Conservation (phyloP, 2,113 vertebrate species). For the Petroica traversi region DNA sequence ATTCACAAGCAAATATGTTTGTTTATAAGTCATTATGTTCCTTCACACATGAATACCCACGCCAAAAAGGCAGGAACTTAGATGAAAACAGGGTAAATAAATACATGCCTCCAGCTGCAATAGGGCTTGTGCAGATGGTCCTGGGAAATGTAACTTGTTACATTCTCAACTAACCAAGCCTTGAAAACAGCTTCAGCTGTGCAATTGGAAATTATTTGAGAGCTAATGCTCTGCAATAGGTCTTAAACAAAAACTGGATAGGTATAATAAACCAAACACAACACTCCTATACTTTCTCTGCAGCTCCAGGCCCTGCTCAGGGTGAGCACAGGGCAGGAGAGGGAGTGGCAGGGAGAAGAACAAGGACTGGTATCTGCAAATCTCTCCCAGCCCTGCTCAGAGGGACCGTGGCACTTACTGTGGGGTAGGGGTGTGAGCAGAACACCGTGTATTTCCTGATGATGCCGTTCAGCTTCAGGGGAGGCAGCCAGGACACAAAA, state of each 20-base stretch:
- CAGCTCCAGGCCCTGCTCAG: background rate
- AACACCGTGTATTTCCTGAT: conserved; percentile 98
- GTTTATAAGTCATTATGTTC: background rate
- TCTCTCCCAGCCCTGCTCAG: rapidly evolving
- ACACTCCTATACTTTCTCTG: rapidly evolving
- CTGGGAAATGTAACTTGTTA: background rate
- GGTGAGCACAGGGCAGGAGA: background rate
- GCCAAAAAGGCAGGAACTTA: background rate
- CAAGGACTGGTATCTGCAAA: background rate
- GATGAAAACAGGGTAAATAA: background rate
- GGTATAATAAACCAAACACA: background rate
- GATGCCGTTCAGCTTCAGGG: conserved; percentile 93
- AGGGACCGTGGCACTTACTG: conserved; percentile 74
- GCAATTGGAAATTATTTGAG: background rate
- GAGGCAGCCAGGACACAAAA: conserved; percentile 96
- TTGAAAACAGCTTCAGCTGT: background rate
- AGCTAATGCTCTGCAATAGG: background rate
- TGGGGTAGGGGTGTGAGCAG: conserved; percentile 97
- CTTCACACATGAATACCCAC: background rate
- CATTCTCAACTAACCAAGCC: background rate
- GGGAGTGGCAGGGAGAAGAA: rapidly evolving
- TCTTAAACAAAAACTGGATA: background rate
- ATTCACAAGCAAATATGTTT: background rate
- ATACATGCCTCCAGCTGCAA: background rate
- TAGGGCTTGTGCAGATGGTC: background rate